These are phyloP conservation scores for Hippocampus barbouri DNA, from an alignment of 2,113 vertebrate genomes.

Conservation along the genomic window DNA sequence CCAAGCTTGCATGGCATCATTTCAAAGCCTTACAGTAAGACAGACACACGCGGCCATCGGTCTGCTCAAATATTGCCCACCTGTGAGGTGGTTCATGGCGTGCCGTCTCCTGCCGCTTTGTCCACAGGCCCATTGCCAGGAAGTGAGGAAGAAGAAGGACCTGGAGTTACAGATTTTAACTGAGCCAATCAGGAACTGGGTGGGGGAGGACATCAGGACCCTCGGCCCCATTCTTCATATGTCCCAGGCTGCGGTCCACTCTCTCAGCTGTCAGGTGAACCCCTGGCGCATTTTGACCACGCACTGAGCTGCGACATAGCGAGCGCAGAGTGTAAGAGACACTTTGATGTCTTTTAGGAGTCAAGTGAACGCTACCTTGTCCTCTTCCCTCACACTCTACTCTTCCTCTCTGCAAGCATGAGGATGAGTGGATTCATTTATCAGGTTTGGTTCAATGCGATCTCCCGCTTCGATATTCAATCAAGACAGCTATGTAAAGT, in stretches of 20 bases:
- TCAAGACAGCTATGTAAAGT: not conserved
- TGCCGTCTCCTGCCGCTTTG: constrained; percentile 10
- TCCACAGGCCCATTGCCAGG: constrained; percentile 88
- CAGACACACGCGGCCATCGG: not conserved
- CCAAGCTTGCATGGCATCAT: constrained; percentile 84
- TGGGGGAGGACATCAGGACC: constrained; percentile 88
- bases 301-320: not conserved
- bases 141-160: constrained; percentile 91
- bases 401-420: constrained; percentile 89
- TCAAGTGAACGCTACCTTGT: constrained; percentile 90
- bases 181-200: constrained; percentile 91
- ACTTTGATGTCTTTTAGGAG: constrained; percentile 72
- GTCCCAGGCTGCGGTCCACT: constrained; percentile 87
- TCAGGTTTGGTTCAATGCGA: constrained; percentile 73
- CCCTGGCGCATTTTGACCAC: not conserved
- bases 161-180: constrained; percentile 92
- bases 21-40: constrained; percentile 90
- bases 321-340: not conserved
- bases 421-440: constrained; percentile 99
- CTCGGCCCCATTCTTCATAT: constrained; percentile 87
- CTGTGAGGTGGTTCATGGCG: not conserved
- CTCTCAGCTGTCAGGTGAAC: constrained; percentile 82
- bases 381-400: constrained; percentile 88
- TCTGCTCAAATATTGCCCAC: not conserved
- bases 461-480: not conserved